Percentiles rank a stretch among this genome's conserved stretches.
These are phyloP conservation scores for Crotophaga sulcirostris DNA, from an alignment of 2,113 vertebrate genomes.

Conservation along the genomic window DNA sequence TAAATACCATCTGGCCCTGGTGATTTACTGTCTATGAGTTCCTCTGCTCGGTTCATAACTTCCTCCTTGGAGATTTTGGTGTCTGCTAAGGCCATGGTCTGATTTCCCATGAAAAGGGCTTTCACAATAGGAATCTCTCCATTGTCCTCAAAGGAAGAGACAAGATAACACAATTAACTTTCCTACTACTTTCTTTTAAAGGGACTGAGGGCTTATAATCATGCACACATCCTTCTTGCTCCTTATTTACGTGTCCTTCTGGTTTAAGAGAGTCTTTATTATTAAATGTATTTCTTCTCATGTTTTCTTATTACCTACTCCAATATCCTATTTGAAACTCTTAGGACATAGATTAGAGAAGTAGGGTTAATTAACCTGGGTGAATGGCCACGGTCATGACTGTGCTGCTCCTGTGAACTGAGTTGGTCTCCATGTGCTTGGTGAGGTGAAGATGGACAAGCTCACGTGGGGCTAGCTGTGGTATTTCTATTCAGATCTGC, in stretches of 20 bases:
- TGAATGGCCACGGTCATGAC: background rate
- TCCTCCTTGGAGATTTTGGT: background rate
- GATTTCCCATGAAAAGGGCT: background rate
- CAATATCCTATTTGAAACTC: background rate
- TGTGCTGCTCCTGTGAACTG: background rate
- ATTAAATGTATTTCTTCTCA: background rate
- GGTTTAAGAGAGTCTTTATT: background rate
- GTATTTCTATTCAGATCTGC: background rate
- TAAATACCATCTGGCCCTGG: background rate
- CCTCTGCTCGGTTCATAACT: background rate
- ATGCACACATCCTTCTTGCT: background rate
- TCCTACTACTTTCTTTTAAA: background rate
- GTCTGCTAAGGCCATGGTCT: background rate
- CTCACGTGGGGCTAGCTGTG: background rate
- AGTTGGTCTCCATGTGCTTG: background rate
- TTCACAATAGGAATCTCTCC: constrained; percentile 12
- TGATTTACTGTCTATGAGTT: background rate
- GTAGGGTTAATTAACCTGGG: background rate
- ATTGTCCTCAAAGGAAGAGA: constrained; percentile 5
- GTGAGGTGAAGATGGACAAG: background rate
- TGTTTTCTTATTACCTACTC: background rate
- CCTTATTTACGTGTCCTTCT: background rate
- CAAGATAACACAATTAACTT: background rate
- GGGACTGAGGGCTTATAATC: background rate
- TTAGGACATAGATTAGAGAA: background rate